A percentile compares a stretch with the other conserved stretches of the same genome.
Evolutionary conservation across 2,888 invertebrate genomes (phyloP).

Genomic region (Bombyx huttoni): DNA sequence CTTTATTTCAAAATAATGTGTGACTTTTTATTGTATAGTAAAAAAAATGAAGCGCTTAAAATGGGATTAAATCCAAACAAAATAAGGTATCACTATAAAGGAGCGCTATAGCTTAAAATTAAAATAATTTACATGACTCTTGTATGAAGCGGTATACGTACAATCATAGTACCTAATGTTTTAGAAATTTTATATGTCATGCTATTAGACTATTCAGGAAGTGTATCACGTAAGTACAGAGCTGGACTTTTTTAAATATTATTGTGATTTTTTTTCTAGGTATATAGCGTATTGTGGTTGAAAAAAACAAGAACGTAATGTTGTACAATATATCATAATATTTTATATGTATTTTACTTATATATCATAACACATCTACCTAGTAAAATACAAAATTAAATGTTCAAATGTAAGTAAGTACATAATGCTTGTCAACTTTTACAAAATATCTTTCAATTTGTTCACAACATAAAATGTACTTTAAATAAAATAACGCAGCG

Average conservation of each 20-base stretch:
- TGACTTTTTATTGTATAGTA: no score
- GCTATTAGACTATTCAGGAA: no score
- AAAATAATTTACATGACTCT: background rate
- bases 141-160: background rate
- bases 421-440: constrained; percentile 20
- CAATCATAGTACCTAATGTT: constrained; percentile 5
- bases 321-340: no score
- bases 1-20: no score
- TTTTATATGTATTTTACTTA: no score
- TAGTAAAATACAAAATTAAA: no score
- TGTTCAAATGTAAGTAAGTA: constrained; percentile 25
- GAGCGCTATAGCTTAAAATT: background rate
- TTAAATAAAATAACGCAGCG: background rate
- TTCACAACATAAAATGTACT: background rate
- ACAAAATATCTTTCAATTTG: background rate
- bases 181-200: background rate
- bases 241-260: background rate
- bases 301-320: constrained; percentile 1
- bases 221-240: background rate
- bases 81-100: background rate
- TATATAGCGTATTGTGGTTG: no score
- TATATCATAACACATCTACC: no score
- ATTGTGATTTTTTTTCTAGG: no score
- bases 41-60: background rate
- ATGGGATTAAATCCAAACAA: constrained; percentile 1